Evolutionary conservation across 2,797 vertebrate genomes (phyloP).

Genomic region (Sebastes steindachneri): DNA sequence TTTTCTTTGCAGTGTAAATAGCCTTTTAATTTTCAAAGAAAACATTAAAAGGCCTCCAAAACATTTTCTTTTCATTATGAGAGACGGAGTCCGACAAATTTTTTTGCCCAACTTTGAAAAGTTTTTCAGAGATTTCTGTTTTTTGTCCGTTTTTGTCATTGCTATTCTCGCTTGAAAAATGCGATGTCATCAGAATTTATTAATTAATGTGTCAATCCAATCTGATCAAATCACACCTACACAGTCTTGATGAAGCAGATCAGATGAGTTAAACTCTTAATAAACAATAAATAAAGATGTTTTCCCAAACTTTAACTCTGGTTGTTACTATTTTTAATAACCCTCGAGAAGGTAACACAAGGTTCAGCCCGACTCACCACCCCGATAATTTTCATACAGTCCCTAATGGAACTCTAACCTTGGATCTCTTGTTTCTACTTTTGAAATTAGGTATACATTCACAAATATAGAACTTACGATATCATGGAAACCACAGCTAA

Average conservation of each 20-base stretch:
- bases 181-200: neutral
- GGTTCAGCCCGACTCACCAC: neutral
- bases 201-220: neutral
- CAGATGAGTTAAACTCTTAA: neutral
- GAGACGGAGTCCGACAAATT: neutral
- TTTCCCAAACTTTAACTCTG: neutral
- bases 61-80: neutral
- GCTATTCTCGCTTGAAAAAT: neutral
- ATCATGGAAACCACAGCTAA: conserved; percentile 34
- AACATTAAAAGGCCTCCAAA: neutral
- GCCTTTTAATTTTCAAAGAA: neutral
- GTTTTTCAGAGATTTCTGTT: neutral
- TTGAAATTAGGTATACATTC: conserved; percentile 28
- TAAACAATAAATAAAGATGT: neutral
- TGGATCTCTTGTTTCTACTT: neutral
- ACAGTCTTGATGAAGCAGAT: neutral
- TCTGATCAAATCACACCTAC: neutral
- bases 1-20: neutral
- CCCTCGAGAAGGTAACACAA: too few species aligned
- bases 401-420: neutral
- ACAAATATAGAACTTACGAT: conserved; percentile 49
- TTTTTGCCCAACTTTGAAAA: neutral
- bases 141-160: neutral
- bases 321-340: too few species aligned
- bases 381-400: neutral